A percentile compares a stretch with the other conserved stretches of the same genome.
These are phyloP conservation scores for Drosophila picticornis DNA, from an alignment of 2,888 invertebrate genomes.

Conservation along the genomic window DNA sequence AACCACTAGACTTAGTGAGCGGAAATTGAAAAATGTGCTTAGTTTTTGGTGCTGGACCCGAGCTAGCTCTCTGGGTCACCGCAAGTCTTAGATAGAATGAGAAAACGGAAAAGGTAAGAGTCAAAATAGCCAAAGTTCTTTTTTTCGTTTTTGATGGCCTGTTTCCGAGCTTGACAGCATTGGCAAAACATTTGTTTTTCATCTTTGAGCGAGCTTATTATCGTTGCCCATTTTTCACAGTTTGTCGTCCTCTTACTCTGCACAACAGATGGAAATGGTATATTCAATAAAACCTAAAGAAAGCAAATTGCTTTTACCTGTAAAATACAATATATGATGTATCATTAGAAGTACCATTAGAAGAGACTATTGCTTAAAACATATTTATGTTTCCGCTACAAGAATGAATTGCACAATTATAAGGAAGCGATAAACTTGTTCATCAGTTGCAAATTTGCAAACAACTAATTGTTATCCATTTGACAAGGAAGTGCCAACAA, in stretches of 20 bases:
- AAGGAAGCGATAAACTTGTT: background rate
- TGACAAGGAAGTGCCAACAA: constrained; percentile 10
- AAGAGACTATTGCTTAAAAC: background rate
- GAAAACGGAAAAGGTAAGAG: constrained; percentile 1
- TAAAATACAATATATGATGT: too few species aligned
- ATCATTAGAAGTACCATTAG: background rate
- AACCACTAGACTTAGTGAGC: constrained; percentile 65
- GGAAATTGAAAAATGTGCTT: constrained; percentile 77
- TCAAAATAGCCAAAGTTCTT: background rate
- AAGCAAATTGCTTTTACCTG: background rate
- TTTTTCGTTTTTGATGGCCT: background rate
- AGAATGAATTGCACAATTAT: background rate
- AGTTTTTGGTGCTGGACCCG: constrained; percentile 29
- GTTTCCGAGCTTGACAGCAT: constrained; percentile 26
- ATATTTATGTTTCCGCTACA: background rate
- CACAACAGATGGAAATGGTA: background rate
- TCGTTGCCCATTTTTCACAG: constrained; percentile 44
- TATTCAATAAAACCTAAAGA: background rate
- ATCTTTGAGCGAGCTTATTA: constrained; percentile 32
- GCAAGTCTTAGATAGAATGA: constrained; percentile 36
- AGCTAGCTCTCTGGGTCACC: constrained; percentile 55
- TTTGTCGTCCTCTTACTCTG: constrained; percentile 30
- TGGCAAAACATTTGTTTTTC: constrained; percentile 52
- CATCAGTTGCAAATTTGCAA: background rate
- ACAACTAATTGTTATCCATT: background rate